Percentiles rank a stretch among this genome's conserved stretches.
Conservation (phyloP, 1,140 invertebrate genomes). For the Bombus huntii region DNA sequence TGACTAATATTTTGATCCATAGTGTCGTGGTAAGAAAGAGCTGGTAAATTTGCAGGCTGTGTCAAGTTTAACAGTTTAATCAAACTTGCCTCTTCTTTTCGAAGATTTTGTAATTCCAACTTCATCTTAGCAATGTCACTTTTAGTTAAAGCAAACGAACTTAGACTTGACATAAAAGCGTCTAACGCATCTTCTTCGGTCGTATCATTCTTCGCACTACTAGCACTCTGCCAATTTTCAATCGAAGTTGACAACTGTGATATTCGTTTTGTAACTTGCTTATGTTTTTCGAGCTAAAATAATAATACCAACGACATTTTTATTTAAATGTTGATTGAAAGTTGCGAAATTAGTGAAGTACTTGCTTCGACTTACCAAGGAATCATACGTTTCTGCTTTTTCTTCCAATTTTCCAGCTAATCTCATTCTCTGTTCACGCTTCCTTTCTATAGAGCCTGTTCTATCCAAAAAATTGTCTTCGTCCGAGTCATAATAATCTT, state of each 20-base stretch:
- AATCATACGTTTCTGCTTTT: slow-evolving; percentile 90
- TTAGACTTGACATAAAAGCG: slow-evolving; percentile 88
- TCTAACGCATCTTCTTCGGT: slow-evolving; percentile 86
- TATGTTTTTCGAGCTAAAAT: slow-evolving; percentile 88
- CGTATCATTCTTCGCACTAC: slow-evolving; percentile 37
- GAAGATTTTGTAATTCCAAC: slow-evolving; percentile 86
- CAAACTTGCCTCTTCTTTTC: slow-evolving; percentile 87
- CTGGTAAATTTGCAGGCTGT: slow-evolving; percentile 87
- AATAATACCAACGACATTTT: slow-evolving; percentile 27
- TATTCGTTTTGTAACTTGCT: slow-evolving; percentile 84
- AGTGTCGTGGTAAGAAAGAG: slow-evolving; percentile 68
- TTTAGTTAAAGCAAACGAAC: slow-evolving; percentile 78
- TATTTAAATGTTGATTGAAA: background rate
- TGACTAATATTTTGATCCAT: background rate
- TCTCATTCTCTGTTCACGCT: slow-evolving; percentile 91
- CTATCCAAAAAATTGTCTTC: slow-evolving; percentile 98
- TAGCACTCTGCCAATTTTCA: slow-evolving; percentile 77
- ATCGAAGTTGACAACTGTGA: slow-evolving; percentile 84
- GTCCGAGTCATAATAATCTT: slow-evolving; percentile 98
- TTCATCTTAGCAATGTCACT: slow-evolving; percentile 77
- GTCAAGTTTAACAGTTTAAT: slow-evolving; percentile 90
- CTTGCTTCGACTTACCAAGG: slow-evolving; percentile 85
- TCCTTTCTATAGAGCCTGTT: slow-evolving; percentile 95
- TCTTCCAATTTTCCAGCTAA: slow-evolving; percentile 85
- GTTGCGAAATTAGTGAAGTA: too few relatives aligned